phyloP scores from a whole-genome alignment of 2,113 vertebrate genomes.

The Melanotaenia duboulayi region DNA sequence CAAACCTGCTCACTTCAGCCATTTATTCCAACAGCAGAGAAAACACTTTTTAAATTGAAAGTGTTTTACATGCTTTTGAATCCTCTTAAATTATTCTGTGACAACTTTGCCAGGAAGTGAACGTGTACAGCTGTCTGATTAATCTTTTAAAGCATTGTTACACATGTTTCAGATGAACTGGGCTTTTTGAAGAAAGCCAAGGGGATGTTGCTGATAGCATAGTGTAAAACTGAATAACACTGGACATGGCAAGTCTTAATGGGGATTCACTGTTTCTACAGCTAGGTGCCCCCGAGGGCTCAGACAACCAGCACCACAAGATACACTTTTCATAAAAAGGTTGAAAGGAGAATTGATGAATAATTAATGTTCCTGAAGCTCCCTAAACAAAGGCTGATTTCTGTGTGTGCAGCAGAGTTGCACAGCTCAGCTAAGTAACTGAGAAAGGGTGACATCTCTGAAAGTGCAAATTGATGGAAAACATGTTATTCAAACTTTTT shows the following conservation, averaged over 20 bases:
- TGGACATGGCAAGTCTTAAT: conserved; percentile 70
- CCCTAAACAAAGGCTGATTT: conserved; percentile 21
- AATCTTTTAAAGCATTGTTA: conserved; percentile 67
- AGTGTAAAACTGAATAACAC: conserved; percentile 39
- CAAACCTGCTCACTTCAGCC: conserved; percentile 35
- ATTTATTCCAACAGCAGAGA: conserved; percentile 7
- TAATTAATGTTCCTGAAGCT: conserved; percentile 59
- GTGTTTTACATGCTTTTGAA: conserved; percentile 68
- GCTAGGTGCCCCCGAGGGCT: conserved; percentile 54
- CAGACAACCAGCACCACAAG: conserved; percentile 21
- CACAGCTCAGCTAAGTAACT: conserved; percentile 4
- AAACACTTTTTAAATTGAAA: conserved; percentile 53
- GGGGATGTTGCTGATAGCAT: conserved; percentile 35
- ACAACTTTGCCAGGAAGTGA: conserved; percentile 44
- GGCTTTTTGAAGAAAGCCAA: conserved; percentile 3
- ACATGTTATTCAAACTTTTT: conserved; percentile 34
- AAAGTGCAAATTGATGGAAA: conserved; percentile 20
- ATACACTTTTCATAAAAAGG: conserved; percentile 51
- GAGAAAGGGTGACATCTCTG: conserved; percentile 24
- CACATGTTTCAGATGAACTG: conserved; percentile 66
- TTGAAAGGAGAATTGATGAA: conserved; percentile 57
- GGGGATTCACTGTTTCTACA: conserved; percentile 71
- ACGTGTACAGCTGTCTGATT: conserved; percentile 54
- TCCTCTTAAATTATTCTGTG: conserved; percentile 72
- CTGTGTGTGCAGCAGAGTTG: conserved; percentile 4